Base-by-base conservation (phyloP, 2,113 vertebrate genomes). In the Bufo gargarizans region DNA sequence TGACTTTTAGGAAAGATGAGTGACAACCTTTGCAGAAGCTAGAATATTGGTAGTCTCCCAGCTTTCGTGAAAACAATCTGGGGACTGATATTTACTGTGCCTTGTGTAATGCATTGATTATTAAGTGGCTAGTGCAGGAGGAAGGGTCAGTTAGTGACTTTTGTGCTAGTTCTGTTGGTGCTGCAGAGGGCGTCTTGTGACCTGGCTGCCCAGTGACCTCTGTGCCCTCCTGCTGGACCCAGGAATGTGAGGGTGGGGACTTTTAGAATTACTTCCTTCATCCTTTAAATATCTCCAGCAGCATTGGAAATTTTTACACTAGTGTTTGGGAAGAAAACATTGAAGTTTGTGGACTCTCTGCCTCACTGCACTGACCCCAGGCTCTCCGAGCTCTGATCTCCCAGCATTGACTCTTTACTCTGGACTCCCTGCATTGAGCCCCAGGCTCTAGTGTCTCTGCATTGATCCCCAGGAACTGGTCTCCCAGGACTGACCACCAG, bases 231-330 rank as follows among this genome's bases (percentile, higher is more conserved):
- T 88, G 87, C 59, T 77, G 69, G 85, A 88, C 79, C 87, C 72
- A 77, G 87, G 87, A 88, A 84, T 84, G 81, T 88, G 81, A 84
- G 81, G 86, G 87, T 59, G 87, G 81, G 14, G 81, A 17, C 17
- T 81, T 67, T 83, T 88, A 84, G 58, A 88, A 84, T 88, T 84
- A 78, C 87, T 56, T 81, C 69, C 80, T 88, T 77, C 71, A 77
- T 77, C 87, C 87, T 69, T 88, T 88, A 88, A 88, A 88, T 88
- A 88, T 77, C 81, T 50, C 33, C 80, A 53, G 71, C 69, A 47
- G 45, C 71, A 17, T 16, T 55, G 69, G 53, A 47, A 69, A 47
- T 53, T 50, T 58, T 10, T 76, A 17, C 67, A 22, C 9, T 56
- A 50, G 77, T 33, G 45, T 50, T 20, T 61, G 78, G 55, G 50